Percentiles rank a stretch among this genome's conserved stretches.
Conservation (phyloP, 2,888 invertebrate species). For the Tenthredo distinguenda region DNA sequence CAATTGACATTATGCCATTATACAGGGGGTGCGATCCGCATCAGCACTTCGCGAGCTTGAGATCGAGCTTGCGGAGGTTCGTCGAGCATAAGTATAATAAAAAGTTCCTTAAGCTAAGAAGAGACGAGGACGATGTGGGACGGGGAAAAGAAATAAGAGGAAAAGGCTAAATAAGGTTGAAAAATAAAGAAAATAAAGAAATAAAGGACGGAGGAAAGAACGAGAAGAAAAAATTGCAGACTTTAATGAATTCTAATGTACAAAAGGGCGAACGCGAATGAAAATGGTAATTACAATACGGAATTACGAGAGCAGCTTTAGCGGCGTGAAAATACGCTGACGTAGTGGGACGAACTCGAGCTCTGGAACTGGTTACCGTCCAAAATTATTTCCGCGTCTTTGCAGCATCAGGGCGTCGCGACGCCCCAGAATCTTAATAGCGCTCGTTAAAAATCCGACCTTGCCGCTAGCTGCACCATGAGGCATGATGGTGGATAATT, state of each 20-base stretch:
- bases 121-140: neutral
- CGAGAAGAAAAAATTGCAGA: constrained; percentile 32
- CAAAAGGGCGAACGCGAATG: constrained; percentile 37
- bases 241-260: constrained; percentile 40
- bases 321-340: constrained; percentile 38
- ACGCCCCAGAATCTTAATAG: constrained; percentile 31
- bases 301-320: constrained; percentile 25
- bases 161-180: neutral
- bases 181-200: neutral
- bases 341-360: neutral
- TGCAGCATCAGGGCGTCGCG: constrained; percentile 21
- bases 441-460: constrained; percentile 32
- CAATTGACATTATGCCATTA: neutral
- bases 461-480: constrained; percentile 22
- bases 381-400: constrained; percentile 10
- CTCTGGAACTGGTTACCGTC: neutral
- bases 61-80: neutral
- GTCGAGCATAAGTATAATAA: neutral
- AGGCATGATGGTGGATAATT: neutral
- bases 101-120: neutral
- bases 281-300: constrained; percentile 50
- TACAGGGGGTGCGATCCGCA: neutral
- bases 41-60: constrained; percentile 6
- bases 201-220: neutral
- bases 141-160: neutral